A percentile compares a stretch with the other conserved stretches of the same genome.
phyloP scores from a whole-genome alignment of 2,888 invertebrate genomes.

The Eumerus sabulonum region DNA sequence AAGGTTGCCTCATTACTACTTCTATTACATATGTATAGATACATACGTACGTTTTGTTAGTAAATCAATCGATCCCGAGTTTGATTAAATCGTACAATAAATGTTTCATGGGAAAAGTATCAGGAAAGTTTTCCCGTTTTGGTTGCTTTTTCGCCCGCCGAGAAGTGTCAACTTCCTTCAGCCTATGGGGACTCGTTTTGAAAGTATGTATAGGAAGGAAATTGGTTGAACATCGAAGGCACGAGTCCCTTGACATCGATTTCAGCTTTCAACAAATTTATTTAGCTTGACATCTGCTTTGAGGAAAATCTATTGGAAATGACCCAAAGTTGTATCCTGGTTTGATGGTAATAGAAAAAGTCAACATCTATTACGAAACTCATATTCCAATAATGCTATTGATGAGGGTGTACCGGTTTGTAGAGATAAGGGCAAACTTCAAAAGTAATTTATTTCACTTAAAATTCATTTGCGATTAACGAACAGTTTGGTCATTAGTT shows the following conservation, averaged over 20 bases:
- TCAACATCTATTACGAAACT: no score
- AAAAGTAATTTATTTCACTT: no score
- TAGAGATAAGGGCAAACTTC: no score
- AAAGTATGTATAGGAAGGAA: slow-evolving; percentile 14
- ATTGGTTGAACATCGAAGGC: slow-evolving; percentile 16
- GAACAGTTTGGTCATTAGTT: no score
- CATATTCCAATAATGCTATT: no score
- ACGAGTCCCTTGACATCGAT: slow-evolving; percentile 17
- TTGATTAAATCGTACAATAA: slow-evolving; percentile 1
- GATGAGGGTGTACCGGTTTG: no score
- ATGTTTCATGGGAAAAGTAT: slow-evolving; percentile 7
- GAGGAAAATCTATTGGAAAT: no score
- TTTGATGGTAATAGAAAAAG: no score
- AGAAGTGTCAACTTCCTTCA: slow-evolving; percentile 31
- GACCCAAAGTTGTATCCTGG: no score
- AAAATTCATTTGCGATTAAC: no score
- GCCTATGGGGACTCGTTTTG: slow-evolving; percentile 28
- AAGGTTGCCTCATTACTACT: slow-evolving; percentile 4
- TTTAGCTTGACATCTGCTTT: slow-evolving; percentile 14
- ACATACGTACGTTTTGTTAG: slow-evolving; percentile 6
- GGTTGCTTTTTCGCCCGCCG: neutral
- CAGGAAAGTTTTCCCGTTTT: neutral
- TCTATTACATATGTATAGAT: slow-evolving; percentile 10
- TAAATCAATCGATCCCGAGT: slow-evolving; percentile 29
- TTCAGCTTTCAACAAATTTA: slow-evolving; percentile 26